Conservation (phyloP, 2,113 vertebrate species). For the Psephotus haematonotus region DNA sequence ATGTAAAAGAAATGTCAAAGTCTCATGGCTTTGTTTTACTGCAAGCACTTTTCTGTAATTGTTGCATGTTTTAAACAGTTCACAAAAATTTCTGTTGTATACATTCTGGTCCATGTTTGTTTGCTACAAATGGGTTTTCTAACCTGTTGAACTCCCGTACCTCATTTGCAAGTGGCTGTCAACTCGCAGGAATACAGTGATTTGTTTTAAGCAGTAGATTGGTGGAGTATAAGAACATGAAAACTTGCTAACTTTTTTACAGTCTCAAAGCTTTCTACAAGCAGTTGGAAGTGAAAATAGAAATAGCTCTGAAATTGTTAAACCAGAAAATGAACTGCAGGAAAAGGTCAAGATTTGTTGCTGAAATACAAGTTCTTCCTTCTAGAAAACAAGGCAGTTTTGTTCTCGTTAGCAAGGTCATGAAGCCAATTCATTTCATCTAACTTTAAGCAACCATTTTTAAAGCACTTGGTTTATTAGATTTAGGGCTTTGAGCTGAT, state of each 20-base stretch:
- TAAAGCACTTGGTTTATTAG: neutral
- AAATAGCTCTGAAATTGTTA: neutral
- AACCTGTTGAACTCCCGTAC: neutral
- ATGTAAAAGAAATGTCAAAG: neutral
- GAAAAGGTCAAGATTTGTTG: constrained; percentile 4
- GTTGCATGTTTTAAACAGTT: neutral
- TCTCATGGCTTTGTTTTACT: neutral
- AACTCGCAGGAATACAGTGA: neutral
- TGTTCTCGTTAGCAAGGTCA: neutral
- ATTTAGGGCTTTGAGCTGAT: neutral
- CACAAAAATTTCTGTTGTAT: neutral
- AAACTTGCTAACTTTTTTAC: neutral
- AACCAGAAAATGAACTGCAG: neutral
- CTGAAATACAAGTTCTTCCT: neutral
- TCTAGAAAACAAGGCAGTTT: neutral
- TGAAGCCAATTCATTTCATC: neutral
- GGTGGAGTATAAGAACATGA: neutral
- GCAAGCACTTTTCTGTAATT: neutral
- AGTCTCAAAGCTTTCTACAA: neutral
- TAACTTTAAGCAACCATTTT: neutral
- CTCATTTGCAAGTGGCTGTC: neutral
- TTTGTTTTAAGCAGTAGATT: neutral
- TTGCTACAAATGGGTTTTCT: neutral
- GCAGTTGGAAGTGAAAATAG: neutral
- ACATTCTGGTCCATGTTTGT: neutral